Conservation (phyloP, 2,797 vertebrate species). For the Phaenicophaeus curvirostris region DNA sequence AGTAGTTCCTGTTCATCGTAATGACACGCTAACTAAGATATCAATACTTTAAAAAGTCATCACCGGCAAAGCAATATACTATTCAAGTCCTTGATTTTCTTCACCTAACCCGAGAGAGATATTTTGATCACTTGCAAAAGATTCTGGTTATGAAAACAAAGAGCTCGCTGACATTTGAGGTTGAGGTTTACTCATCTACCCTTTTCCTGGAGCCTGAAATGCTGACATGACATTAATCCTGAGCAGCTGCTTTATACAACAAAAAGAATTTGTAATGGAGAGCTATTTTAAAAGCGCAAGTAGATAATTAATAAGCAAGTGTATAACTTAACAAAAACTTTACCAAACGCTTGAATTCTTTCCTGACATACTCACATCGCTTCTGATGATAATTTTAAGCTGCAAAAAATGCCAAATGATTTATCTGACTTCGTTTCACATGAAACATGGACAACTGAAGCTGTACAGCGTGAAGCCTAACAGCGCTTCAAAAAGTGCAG, state of each 20-base stretch:
- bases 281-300: conserved; percentile 26
- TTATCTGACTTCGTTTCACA: background rate
- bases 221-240: conserved; percentile 1
- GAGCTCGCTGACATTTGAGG: conserved; percentile 31
- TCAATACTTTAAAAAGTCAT: background rate
- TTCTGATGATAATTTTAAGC: background rate
- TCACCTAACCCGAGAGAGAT: background rate
- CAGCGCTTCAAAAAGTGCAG: background rate
- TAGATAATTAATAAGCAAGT: conserved; percentile 14
- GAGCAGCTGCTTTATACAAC: conserved; percentile 26
- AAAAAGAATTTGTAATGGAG: background rate
- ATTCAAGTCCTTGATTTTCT: background rate
- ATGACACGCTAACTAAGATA: background rate
- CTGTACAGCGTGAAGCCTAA: background rate
- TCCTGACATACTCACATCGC: background rate
- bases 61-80: background rate
- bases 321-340: background rate
- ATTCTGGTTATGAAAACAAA: background rate
- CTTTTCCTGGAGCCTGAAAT: background rate
- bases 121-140: background rate
- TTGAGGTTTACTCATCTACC: conserved; percentile 29
- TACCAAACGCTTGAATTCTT: background rate
- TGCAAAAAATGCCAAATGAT: background rate
- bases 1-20: background rate
- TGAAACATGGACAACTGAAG: background rate